Conservation (phyloP, 2,888 invertebrate species). For the Cosmia trapezina region DNA sequence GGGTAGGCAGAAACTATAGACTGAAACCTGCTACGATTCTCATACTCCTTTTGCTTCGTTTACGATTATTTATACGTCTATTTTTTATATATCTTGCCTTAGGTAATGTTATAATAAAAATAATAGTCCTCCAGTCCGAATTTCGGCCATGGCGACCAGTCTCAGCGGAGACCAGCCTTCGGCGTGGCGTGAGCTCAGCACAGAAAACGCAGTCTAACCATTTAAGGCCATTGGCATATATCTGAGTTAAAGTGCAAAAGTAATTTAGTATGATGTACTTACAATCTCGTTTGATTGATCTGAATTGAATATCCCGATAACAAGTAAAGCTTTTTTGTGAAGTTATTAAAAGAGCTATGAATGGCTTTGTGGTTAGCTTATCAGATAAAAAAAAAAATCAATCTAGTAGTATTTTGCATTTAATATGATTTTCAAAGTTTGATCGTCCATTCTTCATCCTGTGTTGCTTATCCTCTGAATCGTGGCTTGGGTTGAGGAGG, state of each 20-base stretch:
- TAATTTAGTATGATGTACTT: background rate
- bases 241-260: background rate
- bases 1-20: too few relatives aligned
- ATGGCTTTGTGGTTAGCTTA: background rate
- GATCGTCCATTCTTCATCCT: background rate
- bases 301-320: conserved; percentile 1
- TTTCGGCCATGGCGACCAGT: too few relatives aligned
- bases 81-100: too few relatives aligned
- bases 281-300: background rate
- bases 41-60: too few relatives aligned
- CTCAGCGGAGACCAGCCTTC: too few relatives aligned
- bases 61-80: too few relatives aligned
- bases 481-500: background rate
- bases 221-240: too few relatives aligned
- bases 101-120: too few relatives aligned
- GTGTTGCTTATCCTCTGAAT: background rate
- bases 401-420: background rate
- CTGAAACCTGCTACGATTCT: too few relatives aligned
- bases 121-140: background rate
- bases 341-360: background rate
- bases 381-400: too few relatives aligned
- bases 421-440: background rate
- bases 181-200: too few relatives aligned
- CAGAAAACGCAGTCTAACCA: too few relatives aligned
- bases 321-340: background rate